Percentiles rank a stretch among this genome's conserved stretches.
These are phyloP conservation scores for Ploceus nigricollis DNA, from an alignment of 2,113 vertebrate species.

Conservation along the genomic window DNA sequence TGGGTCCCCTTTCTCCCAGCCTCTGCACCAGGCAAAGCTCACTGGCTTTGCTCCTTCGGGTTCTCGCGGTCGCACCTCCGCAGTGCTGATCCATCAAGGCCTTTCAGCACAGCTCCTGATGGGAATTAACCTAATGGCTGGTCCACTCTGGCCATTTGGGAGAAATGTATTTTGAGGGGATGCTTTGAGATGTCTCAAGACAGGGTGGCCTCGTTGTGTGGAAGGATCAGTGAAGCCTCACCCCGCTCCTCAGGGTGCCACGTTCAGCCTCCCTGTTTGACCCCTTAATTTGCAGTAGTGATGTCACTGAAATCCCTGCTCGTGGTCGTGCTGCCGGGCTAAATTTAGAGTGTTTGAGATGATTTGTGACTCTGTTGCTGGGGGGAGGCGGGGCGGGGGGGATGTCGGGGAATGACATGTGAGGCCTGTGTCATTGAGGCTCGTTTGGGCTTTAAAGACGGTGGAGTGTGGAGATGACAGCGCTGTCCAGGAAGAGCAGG, in stretches of 20 bases:
- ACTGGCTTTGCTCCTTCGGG: not conserved
- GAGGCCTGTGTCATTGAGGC: not conserved
- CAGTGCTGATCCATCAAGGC: not conserved
- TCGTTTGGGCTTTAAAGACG: not conserved
- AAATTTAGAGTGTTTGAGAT: constrained; percentile 58
- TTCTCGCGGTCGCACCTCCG: fast-evolving
- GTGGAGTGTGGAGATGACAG: not conserved
- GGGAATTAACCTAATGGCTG: not conserved
- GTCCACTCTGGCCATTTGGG: not conserved
- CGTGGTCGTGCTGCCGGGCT: not conserved
- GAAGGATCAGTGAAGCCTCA: fast-evolving
- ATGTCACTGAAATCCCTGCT: constrained; percentile 14
- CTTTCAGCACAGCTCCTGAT: not conserved
- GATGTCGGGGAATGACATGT: not conserved
- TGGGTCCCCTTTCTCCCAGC: not conserved
- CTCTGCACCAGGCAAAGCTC: not conserved
- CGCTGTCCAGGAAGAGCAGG: constrained; percentile 4
- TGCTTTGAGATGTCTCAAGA: not conserved
- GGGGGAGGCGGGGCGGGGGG: not conserved
- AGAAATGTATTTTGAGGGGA: not conserved
- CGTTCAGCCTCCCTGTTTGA: not conserved
- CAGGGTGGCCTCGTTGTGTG: fast-evolving
- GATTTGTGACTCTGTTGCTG: constrained; percentile 45
- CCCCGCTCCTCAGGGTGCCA: fast-evolving
- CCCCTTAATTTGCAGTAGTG: not conserved